A percentile compares a stretch with the other conserved stretches of the same genome.
Conservation (phyloP, 2,113 vertebrate genomes). For the Gymnogyps californianus region DNA sequence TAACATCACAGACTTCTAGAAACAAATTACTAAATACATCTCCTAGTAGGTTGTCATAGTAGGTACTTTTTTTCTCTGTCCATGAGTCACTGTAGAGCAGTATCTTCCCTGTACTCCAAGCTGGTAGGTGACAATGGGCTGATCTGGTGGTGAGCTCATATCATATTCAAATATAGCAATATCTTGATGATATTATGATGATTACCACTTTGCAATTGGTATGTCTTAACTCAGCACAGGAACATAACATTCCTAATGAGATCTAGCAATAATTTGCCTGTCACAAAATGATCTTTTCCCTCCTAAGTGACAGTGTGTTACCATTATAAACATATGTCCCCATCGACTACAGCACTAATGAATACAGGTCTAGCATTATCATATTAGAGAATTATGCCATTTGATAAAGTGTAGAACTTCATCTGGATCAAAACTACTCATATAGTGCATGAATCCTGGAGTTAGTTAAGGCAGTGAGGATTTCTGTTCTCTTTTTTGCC, state of each 20-base stretch:
- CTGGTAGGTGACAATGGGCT: background rate
- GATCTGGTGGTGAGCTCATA: background rate
- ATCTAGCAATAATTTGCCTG: slow-evolving; percentile 36
- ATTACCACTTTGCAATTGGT: slow-evolving; percentile 25
- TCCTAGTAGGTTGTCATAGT: background rate
- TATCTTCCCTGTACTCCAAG: background rate
- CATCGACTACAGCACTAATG: background rate
- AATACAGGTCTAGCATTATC: background rate
- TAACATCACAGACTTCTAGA: background rate
- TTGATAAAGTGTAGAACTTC: background rate
- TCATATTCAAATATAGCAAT: slow-evolving; percentile 25
- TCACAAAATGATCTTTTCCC: slow-evolving; percentile 14
- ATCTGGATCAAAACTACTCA: background rate
- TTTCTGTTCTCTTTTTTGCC: background rate
- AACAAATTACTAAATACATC: background rate
- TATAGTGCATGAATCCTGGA: background rate
- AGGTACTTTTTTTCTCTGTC: background rate
- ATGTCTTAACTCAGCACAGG: background rate
- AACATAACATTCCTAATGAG: slow-evolving; percentile 25
- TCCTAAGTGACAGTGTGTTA: background rate
- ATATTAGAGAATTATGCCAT: background rate
- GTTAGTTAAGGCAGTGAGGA: background rate
- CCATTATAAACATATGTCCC: background rate
- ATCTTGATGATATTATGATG: background rate
- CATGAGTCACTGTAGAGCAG: background rate